These are phyloP conservation scores for Caenorhabditis plicata DNA, from an alignment of 2,888 invertebrate genomes.

Conservation along the genomic window DNA sequence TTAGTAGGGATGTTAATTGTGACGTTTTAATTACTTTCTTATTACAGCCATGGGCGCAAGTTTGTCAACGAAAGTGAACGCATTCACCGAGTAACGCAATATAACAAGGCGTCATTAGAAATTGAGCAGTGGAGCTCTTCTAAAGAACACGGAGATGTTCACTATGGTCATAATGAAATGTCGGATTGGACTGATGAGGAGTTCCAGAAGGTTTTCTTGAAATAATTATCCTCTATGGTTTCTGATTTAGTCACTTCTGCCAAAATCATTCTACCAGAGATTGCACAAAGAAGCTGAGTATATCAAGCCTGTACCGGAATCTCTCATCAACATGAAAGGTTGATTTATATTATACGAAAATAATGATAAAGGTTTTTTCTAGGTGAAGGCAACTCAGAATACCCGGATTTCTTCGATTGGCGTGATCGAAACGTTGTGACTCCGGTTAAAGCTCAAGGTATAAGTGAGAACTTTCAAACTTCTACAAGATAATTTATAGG, in stretches of 20 bases:
- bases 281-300: constrained; percentile 53
- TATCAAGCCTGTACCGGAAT: constrained; percentile 42
- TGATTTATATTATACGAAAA: background rate
- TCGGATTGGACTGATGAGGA: constrained; percentile 62
- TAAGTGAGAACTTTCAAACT: too few species aligned
- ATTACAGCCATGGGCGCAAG: constrained; percentile 13
- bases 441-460: constrained; percentile 63
- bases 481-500: too few species aligned
- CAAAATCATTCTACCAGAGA: constrained; percentile 46
- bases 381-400: constrained; percentile 18
- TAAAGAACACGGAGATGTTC: constrained; percentile 22
- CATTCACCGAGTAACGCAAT: constrained; percentile 20
- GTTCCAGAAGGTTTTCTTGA: too few species aligned
- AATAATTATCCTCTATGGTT: too few species aligned
- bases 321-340: constrained; percentile 22
- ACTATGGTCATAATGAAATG: constrained; percentile 59
- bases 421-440: constrained; percentile 60
- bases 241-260: constrained; percentile 56
- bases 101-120: constrained; percentile 8
- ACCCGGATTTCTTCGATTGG: constrained; percentile 63
- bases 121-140: constrained; percentile 26
- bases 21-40: constrained; percentile 11
- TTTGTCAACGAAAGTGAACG: background rate
- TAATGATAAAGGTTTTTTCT: background rate
- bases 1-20: too few species aligned